phyloP scores from a whole-genome alignment of 2,113 vertebrate species.

The Notiomystis cincta region DNA sequence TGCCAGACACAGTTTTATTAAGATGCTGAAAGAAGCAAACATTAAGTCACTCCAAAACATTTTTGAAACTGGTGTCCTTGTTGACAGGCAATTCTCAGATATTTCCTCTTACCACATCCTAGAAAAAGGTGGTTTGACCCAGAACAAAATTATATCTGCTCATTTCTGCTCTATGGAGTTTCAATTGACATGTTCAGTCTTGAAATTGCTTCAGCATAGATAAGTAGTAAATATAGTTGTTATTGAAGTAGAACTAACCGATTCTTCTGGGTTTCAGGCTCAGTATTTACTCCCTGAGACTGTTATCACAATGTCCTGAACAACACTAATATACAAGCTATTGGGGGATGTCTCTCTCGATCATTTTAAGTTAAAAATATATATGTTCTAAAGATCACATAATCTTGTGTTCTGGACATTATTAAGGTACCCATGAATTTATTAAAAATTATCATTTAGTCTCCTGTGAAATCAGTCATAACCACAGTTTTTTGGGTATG shows the following conservation, averaged over 20 bases:
- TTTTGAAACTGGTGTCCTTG: background rate
- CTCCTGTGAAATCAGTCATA: background rate
- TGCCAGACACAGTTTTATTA: background rate
- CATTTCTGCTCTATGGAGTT: background rate
- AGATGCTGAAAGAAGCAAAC: background rate
- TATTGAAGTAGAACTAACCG: background rate
- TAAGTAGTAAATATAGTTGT: background rate
- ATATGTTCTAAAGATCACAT: background rate
- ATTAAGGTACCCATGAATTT: background rate
- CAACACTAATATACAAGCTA: background rate
- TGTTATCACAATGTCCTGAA: background rate
- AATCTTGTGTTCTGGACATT: background rate
- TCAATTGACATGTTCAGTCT: background rate
- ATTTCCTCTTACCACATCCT: fast-evolving
- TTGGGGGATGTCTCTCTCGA: background rate
- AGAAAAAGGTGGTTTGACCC: background rate
- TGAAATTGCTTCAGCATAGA: background rate
- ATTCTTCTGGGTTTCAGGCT: background rate
- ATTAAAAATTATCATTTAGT: background rate
- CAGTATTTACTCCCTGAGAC: background rate
- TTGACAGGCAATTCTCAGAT: background rate
- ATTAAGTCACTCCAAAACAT: background rate
- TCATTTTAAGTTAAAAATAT: background rate
- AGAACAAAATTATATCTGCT: background rate
- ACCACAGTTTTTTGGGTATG: background rate